A percentile compares a stretch with the other conserved stretches of the same genome.
Evolutionary conservation across 2,113 vertebrate species (phyloP).

Genomic region (Hyperopisus bebe): DNA sequence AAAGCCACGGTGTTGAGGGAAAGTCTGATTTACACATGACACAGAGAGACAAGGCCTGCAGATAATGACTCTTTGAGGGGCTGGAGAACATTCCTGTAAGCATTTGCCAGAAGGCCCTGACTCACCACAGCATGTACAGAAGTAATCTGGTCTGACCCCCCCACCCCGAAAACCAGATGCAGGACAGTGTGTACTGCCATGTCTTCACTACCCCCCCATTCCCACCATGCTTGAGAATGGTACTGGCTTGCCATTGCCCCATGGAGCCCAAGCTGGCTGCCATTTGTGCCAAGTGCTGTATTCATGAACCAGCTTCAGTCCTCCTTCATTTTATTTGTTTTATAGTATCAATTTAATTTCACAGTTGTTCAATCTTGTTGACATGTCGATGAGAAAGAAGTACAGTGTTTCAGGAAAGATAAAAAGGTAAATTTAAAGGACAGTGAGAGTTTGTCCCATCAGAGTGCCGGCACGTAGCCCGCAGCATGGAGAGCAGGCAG

Average conservation of each 20-base stretch:
- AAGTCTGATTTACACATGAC: conserved; percentile 13
- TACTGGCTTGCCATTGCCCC: not conserved
- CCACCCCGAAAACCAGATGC: not conserved
- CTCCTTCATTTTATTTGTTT: not conserved
- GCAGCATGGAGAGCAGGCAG: not conserved
- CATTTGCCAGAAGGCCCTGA: conserved; percentile 4
- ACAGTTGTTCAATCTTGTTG: not conserved
- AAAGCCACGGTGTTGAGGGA: not conserved
- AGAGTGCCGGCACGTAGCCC: not conserved
- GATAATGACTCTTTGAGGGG: not conserved
- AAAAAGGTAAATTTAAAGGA: not conserved
- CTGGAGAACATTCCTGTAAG: not conserved
- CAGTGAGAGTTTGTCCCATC: not conserved
- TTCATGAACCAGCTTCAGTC: not conserved
- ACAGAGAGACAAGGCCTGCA: not conserved
- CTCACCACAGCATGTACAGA: conserved; percentile 1
- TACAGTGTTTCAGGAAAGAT: not conserved
- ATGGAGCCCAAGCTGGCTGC: not conserved
- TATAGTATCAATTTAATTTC: not conserved
- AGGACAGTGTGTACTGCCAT: not conserved
- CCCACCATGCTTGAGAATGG: too few species aligned
- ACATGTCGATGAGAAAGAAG: not conserved
- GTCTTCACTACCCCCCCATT: not conserved
- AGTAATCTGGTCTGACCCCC: not conserved
- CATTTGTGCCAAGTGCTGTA: not conserved